Conservation (phyloP, 2,888 invertebrate species). For the Papilio demoleus region DNA sequence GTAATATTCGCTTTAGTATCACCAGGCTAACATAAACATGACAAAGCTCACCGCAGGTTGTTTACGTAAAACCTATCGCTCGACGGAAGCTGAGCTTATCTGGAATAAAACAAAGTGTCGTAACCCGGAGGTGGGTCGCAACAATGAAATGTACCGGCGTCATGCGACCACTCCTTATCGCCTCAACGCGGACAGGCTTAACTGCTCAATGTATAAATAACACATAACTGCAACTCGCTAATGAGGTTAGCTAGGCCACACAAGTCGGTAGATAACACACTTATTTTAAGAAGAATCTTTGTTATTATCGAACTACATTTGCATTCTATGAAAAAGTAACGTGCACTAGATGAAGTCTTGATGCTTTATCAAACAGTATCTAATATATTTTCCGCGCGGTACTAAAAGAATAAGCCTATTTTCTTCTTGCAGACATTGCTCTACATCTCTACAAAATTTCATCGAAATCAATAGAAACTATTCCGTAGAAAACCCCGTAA, state of each 20-base stretch:
- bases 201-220: slow-evolving; percentile 36
- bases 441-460: too few relatives aligned
- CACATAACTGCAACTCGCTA: slow-evolving; percentile 32
- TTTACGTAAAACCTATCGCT: slow-evolving; percentile 52
- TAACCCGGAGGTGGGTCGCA: slow-evolving; percentile 38
- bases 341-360: background rate
- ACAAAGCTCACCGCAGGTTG: slow-evolving; percentile 51
- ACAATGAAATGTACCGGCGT: slow-evolving; percentile 38
- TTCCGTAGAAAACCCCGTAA: too few relatives aligned
- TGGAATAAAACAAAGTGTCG: slow-evolving; percentile 52
- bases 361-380: background rate
- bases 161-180: slow-evolving; percentile 34
- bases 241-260: slow-evolving; percentile 36
- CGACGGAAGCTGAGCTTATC: slow-evolving; percentile 61
- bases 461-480: too few relatives aligned
- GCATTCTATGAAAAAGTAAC: background rate
- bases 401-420: too few relatives aligned
- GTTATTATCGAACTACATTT: slow-evolving; percentile 33
- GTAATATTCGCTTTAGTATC: slow-evolving; percentile 26
- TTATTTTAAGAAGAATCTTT: slow-evolving; percentile 26
- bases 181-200: slow-evolving; percentile 27
- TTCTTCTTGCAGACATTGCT: too few relatives aligned
- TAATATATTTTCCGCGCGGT: too few relatives aligned
- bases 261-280: slow-evolving; percentile 32
- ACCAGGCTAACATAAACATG: slow-evolving; percentile 52